Conservation (phyloP, 2,797 vertebrate genomes). For the Neoniphon sammara region DNA sequence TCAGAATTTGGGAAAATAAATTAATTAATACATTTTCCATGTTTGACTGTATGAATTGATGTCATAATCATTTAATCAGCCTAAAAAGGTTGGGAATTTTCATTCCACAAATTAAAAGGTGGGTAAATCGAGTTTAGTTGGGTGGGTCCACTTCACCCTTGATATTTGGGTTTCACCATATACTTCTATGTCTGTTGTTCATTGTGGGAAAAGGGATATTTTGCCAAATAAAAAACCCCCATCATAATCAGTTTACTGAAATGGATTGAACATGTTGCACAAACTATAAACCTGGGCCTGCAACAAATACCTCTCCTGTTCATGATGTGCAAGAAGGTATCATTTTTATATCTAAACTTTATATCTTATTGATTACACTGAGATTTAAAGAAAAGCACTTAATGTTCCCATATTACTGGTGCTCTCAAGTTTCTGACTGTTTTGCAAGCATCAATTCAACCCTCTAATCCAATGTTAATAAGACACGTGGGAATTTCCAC, state of each 20-base stretch:
- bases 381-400: neutral
- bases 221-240: neutral
- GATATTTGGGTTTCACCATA: no score
- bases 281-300: constrained; percentile 59
- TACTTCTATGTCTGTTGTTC: no score
- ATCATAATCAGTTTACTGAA: neutral
- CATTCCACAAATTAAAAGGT: no score
- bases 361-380: no score
- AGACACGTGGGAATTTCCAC: constrained; percentile 5
- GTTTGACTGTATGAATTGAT: no score
- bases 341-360: neutral
- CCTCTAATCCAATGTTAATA: constrained; percentile 1
- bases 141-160: no score
- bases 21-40: no score
- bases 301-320: constrained; percentile 52
- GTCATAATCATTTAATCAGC: no score
- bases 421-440: constrained; percentile 12
- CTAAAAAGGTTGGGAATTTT: no score
- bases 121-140: no score
- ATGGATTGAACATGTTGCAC: constrained; percentile 17
- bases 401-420: neutral
- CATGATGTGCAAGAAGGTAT: constrained; percentile 6
- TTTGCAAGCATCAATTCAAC: constrained; percentile 9
- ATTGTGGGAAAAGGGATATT: no score
- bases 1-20: no score